A percentile compares a stretch with the other conserved stretches of the same genome.
Conservation (phyloP, 2,888 invertebrate species). For the Zygaena filipendulae region DNA sequence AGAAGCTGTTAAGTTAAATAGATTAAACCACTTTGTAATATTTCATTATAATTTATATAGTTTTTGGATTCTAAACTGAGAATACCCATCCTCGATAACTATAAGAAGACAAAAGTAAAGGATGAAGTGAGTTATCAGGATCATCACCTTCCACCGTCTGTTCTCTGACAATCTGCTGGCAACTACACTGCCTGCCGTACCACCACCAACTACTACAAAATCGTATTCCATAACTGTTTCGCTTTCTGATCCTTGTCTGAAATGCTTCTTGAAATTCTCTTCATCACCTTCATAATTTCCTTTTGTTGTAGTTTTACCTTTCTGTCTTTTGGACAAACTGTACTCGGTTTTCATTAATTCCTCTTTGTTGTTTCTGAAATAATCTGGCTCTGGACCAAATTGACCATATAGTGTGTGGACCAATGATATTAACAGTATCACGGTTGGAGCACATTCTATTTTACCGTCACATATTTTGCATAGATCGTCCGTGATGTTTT, state of each 20-base stretch:
- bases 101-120: no score
- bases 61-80: no score
- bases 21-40: no score
- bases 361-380: conserved; percentile 31
- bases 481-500: conserved; percentile 46
- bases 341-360: conserved; percentile 10
- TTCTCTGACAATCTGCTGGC: conserved; percentile 56
- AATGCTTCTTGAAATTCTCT: conserved; percentile 17
- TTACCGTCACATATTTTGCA: conserved; percentile 56
- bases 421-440: conserved; percentile 49
- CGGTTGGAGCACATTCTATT: conserved; percentile 57
- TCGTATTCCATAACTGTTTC: conserved; percentile 30
- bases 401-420: conserved; percentile 53
- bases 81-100: no score
- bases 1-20: not conserved
- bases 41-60: not conserved
- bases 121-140: no score
- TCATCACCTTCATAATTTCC: conserved; percentile 4
- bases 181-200: conserved; percentile 53
- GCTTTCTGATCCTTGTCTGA: conserved; percentile 2
- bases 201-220: conserved; percentile 51
- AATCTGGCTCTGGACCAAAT: conserved; percentile 44
- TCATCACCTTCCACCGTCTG: conserved; percentile 47
- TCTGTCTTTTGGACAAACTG: conserved; percentile 45
- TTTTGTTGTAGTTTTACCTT: conserved; percentile 34